Conservation (phyloP, 1,140 invertebrate species). For the Paracyclopina nana region DNA sequence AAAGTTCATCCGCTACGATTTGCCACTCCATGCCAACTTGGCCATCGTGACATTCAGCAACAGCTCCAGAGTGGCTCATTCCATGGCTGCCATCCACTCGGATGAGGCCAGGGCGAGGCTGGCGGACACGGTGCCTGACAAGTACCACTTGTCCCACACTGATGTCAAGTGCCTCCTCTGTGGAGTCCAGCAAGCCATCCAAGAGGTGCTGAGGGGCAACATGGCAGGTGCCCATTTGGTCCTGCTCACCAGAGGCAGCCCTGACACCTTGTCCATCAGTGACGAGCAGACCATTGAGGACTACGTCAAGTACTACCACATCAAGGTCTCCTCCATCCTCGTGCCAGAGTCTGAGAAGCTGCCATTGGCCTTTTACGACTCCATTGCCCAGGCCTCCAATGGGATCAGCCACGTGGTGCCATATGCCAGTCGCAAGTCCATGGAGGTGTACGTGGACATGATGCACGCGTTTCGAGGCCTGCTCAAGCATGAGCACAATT, state of each 20-base stretch:
- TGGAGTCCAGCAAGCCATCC: constrained; percentile 5
- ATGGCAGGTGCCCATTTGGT: constrained; percentile 6
- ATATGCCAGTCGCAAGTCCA: too few relatives aligned
- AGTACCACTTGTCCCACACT: constrained; percentile 5
- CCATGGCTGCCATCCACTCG: background rate
- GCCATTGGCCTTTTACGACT: too few relatives aligned
- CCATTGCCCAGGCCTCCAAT: too few relatives aligned
- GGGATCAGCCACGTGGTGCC: too few relatives aligned
- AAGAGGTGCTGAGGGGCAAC: background rate
- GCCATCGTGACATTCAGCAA: constrained; percentile 13
- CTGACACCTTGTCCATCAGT: background rate
- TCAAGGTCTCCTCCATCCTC: constrained; percentile 11
- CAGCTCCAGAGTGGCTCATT: background rate
- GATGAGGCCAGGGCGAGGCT: background rate
- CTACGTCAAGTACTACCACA: background rate
- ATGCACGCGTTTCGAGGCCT: too few relatives aligned
- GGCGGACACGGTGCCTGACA: constrained; percentile 13
- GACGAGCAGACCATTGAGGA: constrained; percentile 10
- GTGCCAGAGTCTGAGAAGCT: background rate
- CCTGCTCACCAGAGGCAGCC: constrained; percentile 7
- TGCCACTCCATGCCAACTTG: background rate
- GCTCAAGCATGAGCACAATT: too few relatives aligned
- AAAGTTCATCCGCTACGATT: constrained; percentile 15
- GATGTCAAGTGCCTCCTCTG: constrained; percentile 2
- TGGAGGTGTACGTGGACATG: too few relatives aligned